These are phyloP conservation scores for Holacanthella duospinosa DNA, from an alignment of 2,888 invertebrate species.

Conservation along the genomic window DNA sequence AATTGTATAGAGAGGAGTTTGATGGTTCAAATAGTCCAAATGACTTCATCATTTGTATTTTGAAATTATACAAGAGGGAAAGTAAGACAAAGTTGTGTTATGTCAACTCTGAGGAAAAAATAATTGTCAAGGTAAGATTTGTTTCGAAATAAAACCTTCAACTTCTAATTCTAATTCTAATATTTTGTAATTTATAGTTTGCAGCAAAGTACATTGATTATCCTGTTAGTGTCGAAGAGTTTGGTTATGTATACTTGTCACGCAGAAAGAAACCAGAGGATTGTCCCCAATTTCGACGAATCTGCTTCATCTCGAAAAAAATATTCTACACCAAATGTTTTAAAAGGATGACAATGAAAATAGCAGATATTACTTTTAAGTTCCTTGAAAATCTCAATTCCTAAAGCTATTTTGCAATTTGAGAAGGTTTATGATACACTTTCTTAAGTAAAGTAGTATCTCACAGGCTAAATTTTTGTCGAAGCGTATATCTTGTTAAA, in stretches of 20 bases:
- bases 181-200: not conserved
- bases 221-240: not conserved
- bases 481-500: no score
- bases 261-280: not conserved
- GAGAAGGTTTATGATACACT: no score
- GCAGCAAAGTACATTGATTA: not conserved
- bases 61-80: not conserved
- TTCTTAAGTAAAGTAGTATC: no score
- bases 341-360: no score
- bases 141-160: no score
- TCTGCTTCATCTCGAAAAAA: not conserved
- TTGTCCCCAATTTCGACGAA: not conserved
- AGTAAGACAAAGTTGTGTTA: not conserved
- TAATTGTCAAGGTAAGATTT: not conserved
- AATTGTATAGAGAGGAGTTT: no score
- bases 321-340: not conserved
- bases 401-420: no score
- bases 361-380: no score
- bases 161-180: not conserved
- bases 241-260: not conserved
- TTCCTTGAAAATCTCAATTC: no score
- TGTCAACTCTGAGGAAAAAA: not conserved
- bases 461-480: no score
- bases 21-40: no score
- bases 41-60: not conserved